Evolutionary conservation across 1,140 invertebrate species (phyloP).

Genomic region (Cotesia vestalis): DNA sequence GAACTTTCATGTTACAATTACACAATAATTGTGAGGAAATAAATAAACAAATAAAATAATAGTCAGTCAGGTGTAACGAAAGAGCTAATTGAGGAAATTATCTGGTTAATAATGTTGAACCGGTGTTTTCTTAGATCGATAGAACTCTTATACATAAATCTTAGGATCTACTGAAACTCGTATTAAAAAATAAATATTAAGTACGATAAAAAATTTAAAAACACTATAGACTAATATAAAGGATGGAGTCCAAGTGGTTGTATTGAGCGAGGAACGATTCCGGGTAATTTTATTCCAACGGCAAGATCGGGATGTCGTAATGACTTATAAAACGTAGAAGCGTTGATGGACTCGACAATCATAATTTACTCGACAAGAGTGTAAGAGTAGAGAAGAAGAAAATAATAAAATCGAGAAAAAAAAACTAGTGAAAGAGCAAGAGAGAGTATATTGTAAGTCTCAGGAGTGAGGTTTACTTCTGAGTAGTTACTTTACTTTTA

Average conservation of each 20-base stretch:
- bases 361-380: conserved; percentile 43
- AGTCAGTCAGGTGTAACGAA: too few relatives aligned
- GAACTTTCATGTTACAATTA: too few relatives aligned
- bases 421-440: too few relatives aligned
- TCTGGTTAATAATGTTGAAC: too few relatives aligned
- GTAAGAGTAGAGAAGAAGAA: neutral
- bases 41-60: too few relatives aligned
- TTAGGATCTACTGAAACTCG: neutral
- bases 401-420: too few relatives aligned
- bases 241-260: neutral
- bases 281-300: conserved; percentile 29
- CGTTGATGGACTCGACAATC: conserved; percentile 44
- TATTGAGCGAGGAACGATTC: conserved; percentile 24
- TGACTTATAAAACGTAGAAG: conserved; percentile 29
- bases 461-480: too few relatives aligned
- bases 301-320: conserved; percentile 25
- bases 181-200: neutral
- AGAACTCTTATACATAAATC: neutral
- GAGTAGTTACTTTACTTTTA: too few relatives aligned
- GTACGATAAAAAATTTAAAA: neutral
- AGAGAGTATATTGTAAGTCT: too few relatives aligned
- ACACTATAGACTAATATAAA: neutral
- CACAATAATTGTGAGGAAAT: too few relatives aligned
- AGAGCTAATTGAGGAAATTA: too few relatives aligned
- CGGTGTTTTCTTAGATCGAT: too few relatives aligned